Conservation (phyloP, 2,113 vertebrate genomes). For the Diphyllodes magnificus region DNA sequence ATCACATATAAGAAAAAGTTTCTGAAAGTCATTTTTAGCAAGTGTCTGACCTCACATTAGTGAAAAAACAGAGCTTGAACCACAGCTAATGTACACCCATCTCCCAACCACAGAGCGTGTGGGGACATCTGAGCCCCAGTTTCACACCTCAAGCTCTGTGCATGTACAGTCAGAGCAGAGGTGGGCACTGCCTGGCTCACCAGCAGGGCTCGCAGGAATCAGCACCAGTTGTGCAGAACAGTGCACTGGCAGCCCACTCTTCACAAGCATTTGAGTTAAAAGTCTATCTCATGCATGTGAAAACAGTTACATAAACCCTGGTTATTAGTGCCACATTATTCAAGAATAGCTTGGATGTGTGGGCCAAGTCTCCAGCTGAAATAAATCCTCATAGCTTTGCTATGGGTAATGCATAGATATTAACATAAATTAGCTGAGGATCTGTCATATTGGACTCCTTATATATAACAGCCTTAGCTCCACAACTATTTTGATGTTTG, state of each 20-base stretch:
- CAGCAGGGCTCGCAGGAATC: not conserved
- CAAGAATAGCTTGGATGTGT: not conserved
- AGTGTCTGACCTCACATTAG: not conserved
- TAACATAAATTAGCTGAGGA: not conserved
- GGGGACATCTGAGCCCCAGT: not conserved
- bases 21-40: not conserved
- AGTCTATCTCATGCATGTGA: not conserved
- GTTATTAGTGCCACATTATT: not conserved
- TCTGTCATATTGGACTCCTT: not conserved
- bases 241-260: not conserved
- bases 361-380: not conserved
- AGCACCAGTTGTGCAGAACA: not conserved
- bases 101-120: not conserved
- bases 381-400: not conserved
- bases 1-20: not conserved
- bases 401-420: not conserved
- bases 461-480: not conserved
- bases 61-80: not conserved
- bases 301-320: not conserved
- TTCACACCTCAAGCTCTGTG: not conserved
- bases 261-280: not conserved
- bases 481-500: not conserved
- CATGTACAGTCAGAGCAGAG: rapidly evolving
- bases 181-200: not conserved
- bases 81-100: not conserved